phyloP scores from a whole-genome alignment of 2,797 vertebrate genomes.

The Vireo griseus region DNA sequence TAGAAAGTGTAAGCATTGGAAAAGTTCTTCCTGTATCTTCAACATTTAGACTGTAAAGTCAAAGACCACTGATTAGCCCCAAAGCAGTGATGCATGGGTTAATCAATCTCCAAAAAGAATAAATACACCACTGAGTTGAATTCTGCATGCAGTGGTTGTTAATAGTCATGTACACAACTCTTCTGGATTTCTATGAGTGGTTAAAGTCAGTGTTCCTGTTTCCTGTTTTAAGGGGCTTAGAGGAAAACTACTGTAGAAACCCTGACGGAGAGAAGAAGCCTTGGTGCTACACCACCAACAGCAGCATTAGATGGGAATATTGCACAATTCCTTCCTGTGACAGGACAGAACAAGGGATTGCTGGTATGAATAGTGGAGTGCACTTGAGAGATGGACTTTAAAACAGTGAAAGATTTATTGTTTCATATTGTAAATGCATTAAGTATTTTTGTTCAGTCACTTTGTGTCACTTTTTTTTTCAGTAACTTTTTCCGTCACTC shows the following conservation, averaged over 20 bases:
- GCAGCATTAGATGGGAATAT: constrained; percentile 83
- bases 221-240: constrained; percentile 77
- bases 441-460: not conserved
- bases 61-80: not conserved
- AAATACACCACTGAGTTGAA: not conserved
- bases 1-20: not conserved
- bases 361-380: constrained; percentile 3
- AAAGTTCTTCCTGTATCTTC: not conserved
- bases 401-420: not conserved
- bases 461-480: not conserved
- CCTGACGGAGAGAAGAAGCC: constrained; percentile 86
- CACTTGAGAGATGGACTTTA: not conserved
- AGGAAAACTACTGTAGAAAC: constrained; percentile 90
- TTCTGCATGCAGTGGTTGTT: not conserved
- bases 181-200: not conserved
- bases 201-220: constrained; percentile 5
- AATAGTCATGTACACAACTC: not conserved
- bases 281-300: constrained; percentile 89
- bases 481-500: not conserved
- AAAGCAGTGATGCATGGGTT: not conserved
- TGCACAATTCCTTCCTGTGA: constrained; percentile 83
- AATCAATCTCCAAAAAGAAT: not conserved
- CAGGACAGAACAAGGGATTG: not conserved
- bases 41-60: not conserved
- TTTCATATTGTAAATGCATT: not conserved